These are phyloP conservation scores for Menidia beryllina DNA, from an alignment of 2,113 vertebrate genomes.

Conservation along the genomic window DNA sequence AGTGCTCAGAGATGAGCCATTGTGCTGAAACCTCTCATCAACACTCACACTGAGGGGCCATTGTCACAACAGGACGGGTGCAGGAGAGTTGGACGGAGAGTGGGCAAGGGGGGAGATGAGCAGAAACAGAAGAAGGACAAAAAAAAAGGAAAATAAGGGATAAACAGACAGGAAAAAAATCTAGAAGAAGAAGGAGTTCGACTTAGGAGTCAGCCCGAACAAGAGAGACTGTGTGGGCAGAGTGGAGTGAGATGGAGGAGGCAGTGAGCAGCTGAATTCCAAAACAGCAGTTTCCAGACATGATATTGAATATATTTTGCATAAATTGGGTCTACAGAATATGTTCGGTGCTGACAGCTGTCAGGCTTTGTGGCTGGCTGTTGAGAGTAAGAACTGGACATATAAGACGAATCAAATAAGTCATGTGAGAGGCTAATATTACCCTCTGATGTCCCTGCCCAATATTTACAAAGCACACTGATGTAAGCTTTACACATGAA, in stretches of 20 bases:
- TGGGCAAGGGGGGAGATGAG: slow-evolving; percentile 32
- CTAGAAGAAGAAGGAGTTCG: slow-evolving; percentile 50
- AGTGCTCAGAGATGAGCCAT: slow-evolving; percentile 65
- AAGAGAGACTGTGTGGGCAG: slow-evolving; percentile 62
- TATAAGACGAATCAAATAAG: slow-evolving; percentile 57
- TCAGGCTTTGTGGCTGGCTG: slow-evolving; percentile 55
- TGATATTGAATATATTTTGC: slow-evolving; percentile 70
- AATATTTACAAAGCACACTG: slow-evolving; percentile 64
- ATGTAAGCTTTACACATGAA: slow-evolving; percentile 54
- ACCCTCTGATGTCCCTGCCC: slow-evolving; percentile 60
- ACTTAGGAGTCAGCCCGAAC: slow-evolving; percentile 48
- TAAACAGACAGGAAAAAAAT: slow-evolving; percentile 37
- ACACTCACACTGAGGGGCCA: slow-evolving; percentile 58
- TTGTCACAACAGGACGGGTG: slow-evolving; percentile 68
- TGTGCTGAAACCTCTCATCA: slow-evolving; percentile 42
- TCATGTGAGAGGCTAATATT: slow-evolving; percentile 61
- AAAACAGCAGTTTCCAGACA: slow-evolving; percentile 69
- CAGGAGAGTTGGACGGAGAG: slow-evolving; percentile 35
- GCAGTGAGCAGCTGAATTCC: slow-evolving; percentile 66
- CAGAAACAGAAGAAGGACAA: slow-evolving; percentile 17
- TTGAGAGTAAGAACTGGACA: slow-evolving; percentile 47
- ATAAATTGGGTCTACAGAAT: slow-evolving; percentile 65
- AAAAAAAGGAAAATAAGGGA: slow-evolving; percentile 39
- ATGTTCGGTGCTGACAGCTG: slow-evolving; percentile 66
- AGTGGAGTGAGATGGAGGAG: slow-evolving; percentile 38